Evolutionary conservation across 2,113 vertebrate species (phyloP), one percentile per base, ranked within the genome.

Genomic region (Actinemys pallida): DNA sequence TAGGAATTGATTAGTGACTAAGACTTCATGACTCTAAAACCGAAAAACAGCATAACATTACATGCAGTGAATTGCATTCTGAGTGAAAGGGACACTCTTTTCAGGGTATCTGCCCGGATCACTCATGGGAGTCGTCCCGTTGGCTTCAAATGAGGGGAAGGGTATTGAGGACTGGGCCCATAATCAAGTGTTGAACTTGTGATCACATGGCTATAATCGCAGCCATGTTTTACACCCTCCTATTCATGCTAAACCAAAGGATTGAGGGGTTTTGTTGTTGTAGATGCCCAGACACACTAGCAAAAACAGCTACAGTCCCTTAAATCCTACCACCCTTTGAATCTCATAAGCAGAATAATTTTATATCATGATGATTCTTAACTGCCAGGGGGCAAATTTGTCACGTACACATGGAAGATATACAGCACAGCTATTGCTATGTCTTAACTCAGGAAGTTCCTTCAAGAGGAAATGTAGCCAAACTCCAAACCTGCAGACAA

Each of bases 71-170:
- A 35, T 5, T 83, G 47, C 3, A 31, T n/a, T 93, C 83, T 62
- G 13, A 52, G n/a, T 81, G 76, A 92, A 91, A 84, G 20, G 86
- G 84, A 95, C 79, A 31, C 35, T 19, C 69, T 93, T 92, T n/a
- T 42, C 19, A 54, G 65, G 24, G 5, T 65, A 52, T 31, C 4
- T 50, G 54, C 57, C 91, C 1, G 0, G 10, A 3, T 45, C 27
- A 13, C 57, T 42, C n/a, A 75, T 14, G 20, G 65, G n/a, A 39
- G 65, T 9, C 39, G 20, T 27, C 12, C 42, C 11, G 7, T 78
- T 47, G 42, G 24, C 72, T 45, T 76, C 5, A 25, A 45, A 3
- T 42, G 22, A 14, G 45, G 42, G 69, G 6, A 78, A 47, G 24
- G 39, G 6, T 25, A 22, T 45, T 25, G 78, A 82, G 31, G 90